phyloP scores from a whole-genome alignment of 2,797 vertebrate genomes.

The Hydrolagus colliei region DNA sequence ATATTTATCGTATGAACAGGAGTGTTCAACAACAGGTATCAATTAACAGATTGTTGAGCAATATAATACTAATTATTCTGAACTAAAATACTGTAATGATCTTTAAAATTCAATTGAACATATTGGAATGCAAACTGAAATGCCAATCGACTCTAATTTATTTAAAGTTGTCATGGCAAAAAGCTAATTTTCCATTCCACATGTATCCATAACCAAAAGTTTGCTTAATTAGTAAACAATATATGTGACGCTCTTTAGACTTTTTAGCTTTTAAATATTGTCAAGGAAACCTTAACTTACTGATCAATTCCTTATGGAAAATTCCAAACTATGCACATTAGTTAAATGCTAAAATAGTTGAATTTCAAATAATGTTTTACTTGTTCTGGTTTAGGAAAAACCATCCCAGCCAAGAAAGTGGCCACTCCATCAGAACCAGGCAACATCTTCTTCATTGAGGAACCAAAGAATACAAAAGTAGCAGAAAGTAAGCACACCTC shows the following conservation, averaged over 20 bases:
- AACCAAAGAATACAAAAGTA: constrained; percentile 69
- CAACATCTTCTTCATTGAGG: constrained; percentile 82
- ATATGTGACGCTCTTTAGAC: not conserved
- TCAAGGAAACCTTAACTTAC: not conserved
- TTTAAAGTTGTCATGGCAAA: too few relatives aligned
- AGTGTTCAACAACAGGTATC: too few relatives aligned
- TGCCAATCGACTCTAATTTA: too few relatives aligned
- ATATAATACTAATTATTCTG: too few relatives aligned
- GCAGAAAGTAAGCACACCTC: constrained; percentile 78
- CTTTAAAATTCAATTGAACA: too few relatives aligned
- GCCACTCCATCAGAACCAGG: constrained; percentile 57
- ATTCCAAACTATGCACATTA: too few relatives aligned
- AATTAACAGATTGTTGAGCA: too few relatives aligned
- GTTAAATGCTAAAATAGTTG: not conserved
- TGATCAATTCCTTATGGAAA: not conserved
- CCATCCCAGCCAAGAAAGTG: constrained; percentile 58
- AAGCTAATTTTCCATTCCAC: not conserved
- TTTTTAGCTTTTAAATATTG: constrained; percentile 38
- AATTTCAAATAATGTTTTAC: not conserved
- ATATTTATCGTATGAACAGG: too few relatives aligned
- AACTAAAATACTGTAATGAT: too few relatives aligned
- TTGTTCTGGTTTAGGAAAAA: constrained; percentile 63
- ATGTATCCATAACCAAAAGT: not conserved
- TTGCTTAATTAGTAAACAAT: not conserved
- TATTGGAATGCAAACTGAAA: too few relatives aligned